Evolutionary conservation across 2,797 vertebrate species (phyloP), one percentile per base, ranked within the genome.

Genomic region (Chaenodraco wilsoni): DNA sequence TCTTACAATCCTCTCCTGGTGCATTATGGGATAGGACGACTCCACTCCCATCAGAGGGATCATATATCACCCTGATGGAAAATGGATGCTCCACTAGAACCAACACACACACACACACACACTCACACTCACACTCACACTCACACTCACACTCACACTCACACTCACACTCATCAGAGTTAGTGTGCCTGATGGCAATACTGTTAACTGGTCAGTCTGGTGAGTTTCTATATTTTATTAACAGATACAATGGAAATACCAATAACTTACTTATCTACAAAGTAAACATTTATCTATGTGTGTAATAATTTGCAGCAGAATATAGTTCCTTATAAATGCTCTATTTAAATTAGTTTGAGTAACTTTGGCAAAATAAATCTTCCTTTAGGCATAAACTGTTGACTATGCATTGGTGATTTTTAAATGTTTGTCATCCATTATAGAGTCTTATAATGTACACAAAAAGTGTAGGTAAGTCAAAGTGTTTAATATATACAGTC

Each of bases 1-100:
- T 71, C 46, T 84, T 71, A 66, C 44, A 46, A 51, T 52, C 70
- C 27, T 17, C 82, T 79, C 67, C 72, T 71, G 67, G 65, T 89
- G 87, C 89, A 90, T 91, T 83, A 82, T 91, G 90, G 81, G 84
- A 77, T 74, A 63, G 60, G 60, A 68, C 43, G 70, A 63, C 74
- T 81, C 72, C 51, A 49, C 66, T 82, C 77, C 68, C 80, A 74
- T 83, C 64, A 82, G 77, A 83, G 73, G 78, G 85, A 92, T 93
- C 92, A 79, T 68, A 80, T 91, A 74, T 91, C 90, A 84, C 74
- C 65, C 72, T 55, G 69, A 78, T 74, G 86, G 85, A 88, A 88
- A 90, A 91, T 86, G 76, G 78, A 89, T 81, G 75, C 76, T 82
- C 12, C 65, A 69, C 76, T 75, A 79, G 55, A 72, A 68, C 27